Evolutionary conservation across 92 coral and sea anemone species (phyloP).

Genomic region (Parazoanthus atlanticus): DNA sequence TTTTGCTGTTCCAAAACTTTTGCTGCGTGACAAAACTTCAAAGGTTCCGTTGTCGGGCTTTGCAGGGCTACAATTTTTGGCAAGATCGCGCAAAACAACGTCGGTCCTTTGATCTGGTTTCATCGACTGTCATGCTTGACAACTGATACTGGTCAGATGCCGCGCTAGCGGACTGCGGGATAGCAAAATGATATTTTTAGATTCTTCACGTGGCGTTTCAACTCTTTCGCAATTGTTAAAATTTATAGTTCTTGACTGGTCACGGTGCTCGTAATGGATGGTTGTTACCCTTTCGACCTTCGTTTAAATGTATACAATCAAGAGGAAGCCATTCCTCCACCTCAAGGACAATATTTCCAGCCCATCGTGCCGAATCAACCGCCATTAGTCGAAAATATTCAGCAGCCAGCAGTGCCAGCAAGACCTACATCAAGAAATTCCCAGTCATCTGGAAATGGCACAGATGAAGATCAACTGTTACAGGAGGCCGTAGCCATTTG

Average conservation of each 20-base stretch:
- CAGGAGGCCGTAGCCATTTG: slow-evolving; percentile 14
- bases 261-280: slow-evolving; percentile 12
- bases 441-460: slow-evolving; percentile 18
- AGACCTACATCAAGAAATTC: slow-evolving; percentile 15
- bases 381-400: slow-evolving; percentile 1
- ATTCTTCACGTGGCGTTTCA: slow-evolving; percentile 7
- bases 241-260: slow-evolving; percentile 15
- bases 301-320: slow-evolving; percentile 14
- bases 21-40: slow-evolving; percentile 49
- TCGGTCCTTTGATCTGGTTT: slow-evolving; percentile 30
- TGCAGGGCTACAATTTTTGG: slow-evolving; percentile 14
- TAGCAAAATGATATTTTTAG: not conserved
- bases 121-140: slow-evolving; percentile 42
- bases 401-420: slow-evolving; percentile 20
- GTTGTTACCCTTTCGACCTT: slow-evolving; percentile 14
- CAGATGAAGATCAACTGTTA: slow-evolving; percentile 14
- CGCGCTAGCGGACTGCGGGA: not conserved
- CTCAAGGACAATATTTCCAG: slow-evolving; percentile 4
- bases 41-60: slow-evolving; percentile 46
- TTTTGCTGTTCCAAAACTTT: slow-evolving; percentile 37
- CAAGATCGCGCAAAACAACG: slow-evolving; percentile 28
- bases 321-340: slow-evolving; percentile 18
- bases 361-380: slow-evolving; percentile 20
- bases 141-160: slow-evolving; percentile 15
- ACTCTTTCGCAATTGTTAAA: slow-evolving; percentile 8